A percentile compares a stretch with the other conserved stretches of the same genome.
Evolutionary conservation across 2,888 invertebrate genomes (phyloP).

Genomic region (Hipparchia semele): DNA sequence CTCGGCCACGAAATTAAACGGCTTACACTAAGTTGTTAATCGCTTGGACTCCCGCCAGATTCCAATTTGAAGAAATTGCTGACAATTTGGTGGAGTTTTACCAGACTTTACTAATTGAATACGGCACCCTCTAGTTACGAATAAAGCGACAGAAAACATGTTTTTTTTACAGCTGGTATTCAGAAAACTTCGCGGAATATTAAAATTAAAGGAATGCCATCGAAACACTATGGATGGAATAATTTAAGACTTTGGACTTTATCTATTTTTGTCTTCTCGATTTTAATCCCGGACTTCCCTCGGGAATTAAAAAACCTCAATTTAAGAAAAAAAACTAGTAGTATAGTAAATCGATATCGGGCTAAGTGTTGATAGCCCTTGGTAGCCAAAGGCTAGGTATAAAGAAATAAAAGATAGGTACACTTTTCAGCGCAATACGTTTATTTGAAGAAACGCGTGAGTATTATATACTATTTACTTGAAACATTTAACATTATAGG

Average conservation of each 20-base stretch:
- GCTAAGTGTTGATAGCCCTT: no score
- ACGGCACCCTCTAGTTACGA: slow-evolving; percentile 26
- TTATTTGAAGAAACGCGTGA: no score
- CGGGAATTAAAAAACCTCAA: no score
- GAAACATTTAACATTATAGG: background rate
- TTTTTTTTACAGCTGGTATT: background rate
- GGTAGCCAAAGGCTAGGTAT: no score
- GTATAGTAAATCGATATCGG: no score
- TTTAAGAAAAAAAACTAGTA: no score
- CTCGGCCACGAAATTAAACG: slow-evolving; percentile 73
- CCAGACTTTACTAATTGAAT: slow-evolving; percentile 38
- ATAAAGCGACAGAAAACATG: slow-evolving; percentile 15
- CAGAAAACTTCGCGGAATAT: background rate
- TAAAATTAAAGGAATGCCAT: background rate
- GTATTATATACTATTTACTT: background rate
- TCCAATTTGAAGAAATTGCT: slow-evolving; percentile 72
- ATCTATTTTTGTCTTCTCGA: no score
- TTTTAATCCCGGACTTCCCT: no score
- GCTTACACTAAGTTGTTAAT: slow-evolving; percentile 71
- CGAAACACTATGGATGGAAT: no score
- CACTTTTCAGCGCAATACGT: no score
- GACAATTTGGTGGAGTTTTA: slow-evolving; percentile 48
- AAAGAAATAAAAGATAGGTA: no score
- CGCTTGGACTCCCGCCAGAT: slow-evolving; percentile 68
- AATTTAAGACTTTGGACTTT: no score